phyloP scores from a whole-genome alignment of 2,888 invertebrate species.

The Papilio gigon region DNA sequence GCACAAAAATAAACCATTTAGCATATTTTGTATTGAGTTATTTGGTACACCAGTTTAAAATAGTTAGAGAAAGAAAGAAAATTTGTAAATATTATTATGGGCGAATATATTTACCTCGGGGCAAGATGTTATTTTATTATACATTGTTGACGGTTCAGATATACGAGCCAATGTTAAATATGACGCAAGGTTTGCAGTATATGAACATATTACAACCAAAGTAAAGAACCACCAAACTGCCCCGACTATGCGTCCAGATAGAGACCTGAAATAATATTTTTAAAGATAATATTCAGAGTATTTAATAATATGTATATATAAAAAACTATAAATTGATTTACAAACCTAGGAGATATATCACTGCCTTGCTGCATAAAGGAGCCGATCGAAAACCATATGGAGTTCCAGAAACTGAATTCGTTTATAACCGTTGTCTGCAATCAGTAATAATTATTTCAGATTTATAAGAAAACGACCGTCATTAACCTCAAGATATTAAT shows the following conservation, averaged over 20 bases:
- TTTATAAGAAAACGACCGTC: too few species aligned
- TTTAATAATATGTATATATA: too few species aligned
- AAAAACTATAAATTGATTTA: constrained; percentile 55
- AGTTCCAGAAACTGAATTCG: constrained; percentile 97
- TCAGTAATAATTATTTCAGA: neutral
- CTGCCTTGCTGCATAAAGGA: constrained; percentile 99
- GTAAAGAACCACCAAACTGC: constrained; percentile 99
- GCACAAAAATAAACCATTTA: neutral
- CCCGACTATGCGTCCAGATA: constrained; percentile 96
- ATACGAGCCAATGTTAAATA: constrained; percentile 97
- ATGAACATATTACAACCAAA: constrained; percentile 96
- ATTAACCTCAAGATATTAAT: too few species aligned
- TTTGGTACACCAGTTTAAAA: too few species aligned
- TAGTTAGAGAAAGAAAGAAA: neutral
- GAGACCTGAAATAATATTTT: constrained; percentile 79
- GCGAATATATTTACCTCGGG: constrained; percentile 63
- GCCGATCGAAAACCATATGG: constrained; percentile 98
- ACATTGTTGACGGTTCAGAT: constrained; percentile 91
- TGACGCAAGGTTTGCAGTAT: constrained; percentile 98
- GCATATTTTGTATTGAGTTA: too few species aligned
- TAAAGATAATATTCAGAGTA: too few species aligned
- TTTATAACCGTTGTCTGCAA: constrained; percentile 88
- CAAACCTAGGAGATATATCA: constrained; percentile 95
- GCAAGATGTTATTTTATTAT: constrained; percentile 63
- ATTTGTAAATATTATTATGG: constrained; percentile 1